Conservation (phyloP, 2,888 invertebrate species). For the Drosophila bunnanda region DNA sequence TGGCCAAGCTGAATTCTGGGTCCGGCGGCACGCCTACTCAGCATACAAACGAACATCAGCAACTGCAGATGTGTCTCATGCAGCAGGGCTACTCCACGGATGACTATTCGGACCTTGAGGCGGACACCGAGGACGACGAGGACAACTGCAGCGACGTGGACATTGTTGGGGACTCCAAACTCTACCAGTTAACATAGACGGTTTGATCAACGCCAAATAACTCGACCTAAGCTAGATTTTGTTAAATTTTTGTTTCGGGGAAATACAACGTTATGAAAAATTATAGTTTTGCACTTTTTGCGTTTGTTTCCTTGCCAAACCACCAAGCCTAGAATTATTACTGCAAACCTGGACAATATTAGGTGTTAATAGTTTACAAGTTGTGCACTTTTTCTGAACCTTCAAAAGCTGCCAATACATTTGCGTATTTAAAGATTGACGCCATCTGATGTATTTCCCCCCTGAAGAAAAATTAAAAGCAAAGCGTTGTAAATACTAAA, state of each 20-base stretch:
- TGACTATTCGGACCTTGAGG: slow-evolving; percentile 83
- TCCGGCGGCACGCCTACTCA: slow-evolving; percentile 27
- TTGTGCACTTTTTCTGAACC: slow-evolving; percentile 4
- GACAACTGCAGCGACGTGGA: slow-evolving; percentile 85
- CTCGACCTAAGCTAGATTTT: slow-evolving; percentile 2
- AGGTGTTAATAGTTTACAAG: slow-evolving; percentile 8
- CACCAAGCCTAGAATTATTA: not conserved
- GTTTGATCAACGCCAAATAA: slow-evolving; percentile 15
- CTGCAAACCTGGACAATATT: slow-evolving; percentile 6
- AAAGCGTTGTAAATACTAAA: slow-evolving; percentile 57
- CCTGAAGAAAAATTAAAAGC: slow-evolving; percentile 11
- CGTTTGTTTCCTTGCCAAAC: not conserved
- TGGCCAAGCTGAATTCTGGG: slow-evolving; percentile 43
- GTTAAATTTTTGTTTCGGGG: slow-evolving; percentile 2
- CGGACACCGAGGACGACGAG: slow-evolving; percentile 75
- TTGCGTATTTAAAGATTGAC: not conserved
- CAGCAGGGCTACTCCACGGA: slow-evolving; percentile 84
- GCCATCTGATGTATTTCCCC: slow-evolving; percentile 5
- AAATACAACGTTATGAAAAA: not conserved
- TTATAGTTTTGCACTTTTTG: not conserved
- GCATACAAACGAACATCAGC: slow-evolving; percentile 55
- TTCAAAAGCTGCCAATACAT: not conserved
- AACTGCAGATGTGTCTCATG: slow-evolving; percentile 74
- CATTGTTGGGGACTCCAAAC: slow-evolving; percentile 84
- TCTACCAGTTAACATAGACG: slow-evolving; percentile 83